Evolutionary conservation across 2,888 invertebrate species (phyloP).

Genomic region (Zaprionus obscuricornis): DNA sequence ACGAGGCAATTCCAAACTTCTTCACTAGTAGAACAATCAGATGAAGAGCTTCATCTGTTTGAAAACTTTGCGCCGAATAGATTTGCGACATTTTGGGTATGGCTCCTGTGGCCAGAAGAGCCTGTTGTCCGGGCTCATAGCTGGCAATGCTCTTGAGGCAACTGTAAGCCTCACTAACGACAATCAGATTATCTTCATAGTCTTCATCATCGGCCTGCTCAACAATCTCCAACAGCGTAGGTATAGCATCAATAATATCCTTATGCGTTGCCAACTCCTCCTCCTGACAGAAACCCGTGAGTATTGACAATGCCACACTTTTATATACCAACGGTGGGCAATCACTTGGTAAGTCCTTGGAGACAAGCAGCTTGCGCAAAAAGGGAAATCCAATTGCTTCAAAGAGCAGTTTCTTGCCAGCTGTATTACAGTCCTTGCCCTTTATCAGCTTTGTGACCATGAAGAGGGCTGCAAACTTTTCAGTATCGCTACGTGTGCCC

Average conservation of each 20-base stretch:
- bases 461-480: conserved; percentile 95
- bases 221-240: conserved; percentile 92
- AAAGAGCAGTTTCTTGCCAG: conserved; percentile 92
- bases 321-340: conserved; percentile 96
- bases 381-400: conserved; percentile 96
- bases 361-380: conserved; percentile 90
- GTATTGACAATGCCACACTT: conserved; percentile 93
- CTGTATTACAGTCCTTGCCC: conserved; percentile 90
- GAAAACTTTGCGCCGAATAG: conserved; percentile 93
- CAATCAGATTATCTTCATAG: conserved; percentile 93
- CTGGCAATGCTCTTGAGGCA: conserved; percentile 92
- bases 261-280: conserved; percentile 91
- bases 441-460: conserved; percentile 96
- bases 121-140: conserved; percentile 90
- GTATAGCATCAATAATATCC: conserved; percentile 92
- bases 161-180: conserved; percentile 93
- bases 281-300: conserved; percentile 93
- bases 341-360: conserved; percentile 91
- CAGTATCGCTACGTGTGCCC: conserved; percentile 92
- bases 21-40: conserved; percentile 90
- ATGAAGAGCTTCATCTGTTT: conserved; percentile 94
- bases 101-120: conserved; percentile 90
- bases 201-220: conserved; percentile 92
- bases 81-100: conserved; percentile 93
- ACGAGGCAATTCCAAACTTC: conserved; percentile 89